Evolutionary conservation across 2,113 vertebrate genomes (phyloP), one percentile per base, ranked within the genome.

Genomic region (Thermophis baileyi): DNA sequence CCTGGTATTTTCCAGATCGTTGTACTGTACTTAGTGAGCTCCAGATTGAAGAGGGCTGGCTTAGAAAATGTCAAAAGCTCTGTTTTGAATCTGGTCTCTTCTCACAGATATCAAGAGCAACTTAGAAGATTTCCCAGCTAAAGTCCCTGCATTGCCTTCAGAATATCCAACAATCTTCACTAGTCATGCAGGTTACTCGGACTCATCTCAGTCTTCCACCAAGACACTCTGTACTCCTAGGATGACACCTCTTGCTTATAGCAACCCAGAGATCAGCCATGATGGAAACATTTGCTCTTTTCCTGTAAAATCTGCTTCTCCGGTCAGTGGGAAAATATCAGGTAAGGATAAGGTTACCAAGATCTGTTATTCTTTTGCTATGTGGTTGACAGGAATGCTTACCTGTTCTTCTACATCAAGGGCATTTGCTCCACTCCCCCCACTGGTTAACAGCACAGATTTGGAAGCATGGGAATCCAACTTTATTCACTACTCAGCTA

Each of bases 251-350:
- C 94, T 97, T 55, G 92, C 96, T 69, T 91, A 90, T 22, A 93
- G 16, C 60, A 88, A 87, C 87, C 46, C 10, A 0, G 95, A 95
- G 74, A 51, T 92, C 0, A 16, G 49, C 92, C 93, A 93, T 91
- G 90, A 93, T 86, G 35, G 93, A 49, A 49, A 47, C 14, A 12
- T 86, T 90, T 94, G 93, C 92, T 94, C 96, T 14, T 88, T 57
- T 50, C 91, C 95, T 46, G 4, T n/a, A 7, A 0, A 54, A 89
- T 85, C 40, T 0, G 35, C 60, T 0, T 93, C 92, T 44, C 95
- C 96, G 16, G 89, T 90, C 0, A 96, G 97, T 44, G 98, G 97
- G 81, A 97, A 95, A 96, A 97, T 98, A 3, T 94, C 97, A 94
- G 97, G 97, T 98, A 95, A 96, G 94, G 53, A n/a, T 8, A 85